Evolutionary conservation across 2,888 invertebrate species (phyloP).

Genomic region (Aphodius granarius): DNA sequence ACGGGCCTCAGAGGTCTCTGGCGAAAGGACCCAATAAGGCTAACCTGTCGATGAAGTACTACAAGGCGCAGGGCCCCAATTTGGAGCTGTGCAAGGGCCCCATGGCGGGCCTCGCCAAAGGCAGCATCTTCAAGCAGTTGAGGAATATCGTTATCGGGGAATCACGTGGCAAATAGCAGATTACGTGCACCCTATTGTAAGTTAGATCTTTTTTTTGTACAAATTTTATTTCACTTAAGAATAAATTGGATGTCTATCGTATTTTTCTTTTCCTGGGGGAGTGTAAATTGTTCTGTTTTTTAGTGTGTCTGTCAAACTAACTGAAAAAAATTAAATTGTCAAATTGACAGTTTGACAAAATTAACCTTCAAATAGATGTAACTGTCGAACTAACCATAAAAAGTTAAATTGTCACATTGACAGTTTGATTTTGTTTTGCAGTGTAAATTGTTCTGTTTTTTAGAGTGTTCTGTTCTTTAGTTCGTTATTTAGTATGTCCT

Average conservation of each 20-base stretch:
- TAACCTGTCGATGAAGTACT: constrained; percentile 45
- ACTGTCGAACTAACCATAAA: too few species aligned
- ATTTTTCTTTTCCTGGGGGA: too few species aligned
- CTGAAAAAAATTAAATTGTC: too few species aligned
- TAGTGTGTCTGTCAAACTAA: too few species aligned
- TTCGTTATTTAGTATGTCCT: too few species aligned
- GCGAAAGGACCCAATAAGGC: constrained; percentile 60
- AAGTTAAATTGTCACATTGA: too few species aligned
- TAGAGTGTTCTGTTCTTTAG: too few species aligned
- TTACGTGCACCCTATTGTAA: constrained; percentile 43
- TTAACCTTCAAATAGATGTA: too few species aligned
- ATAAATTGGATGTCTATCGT: background rate
- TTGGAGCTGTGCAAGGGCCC: constrained; percentile 71
- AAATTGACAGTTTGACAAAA: too few species aligned
- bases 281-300: too few species aligned
- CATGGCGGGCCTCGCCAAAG: constrained; percentile 71
- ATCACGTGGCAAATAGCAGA: constrained; percentile 56
- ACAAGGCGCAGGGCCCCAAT: constrained; percentile 68
- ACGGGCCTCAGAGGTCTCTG: constrained; percentile 53
- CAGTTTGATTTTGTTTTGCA: too few species aligned
- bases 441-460: too few species aligned
- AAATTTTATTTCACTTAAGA: constrained; percentile 1
- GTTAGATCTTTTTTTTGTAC: constrained; percentile 7
- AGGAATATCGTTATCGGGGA: constrained; percentile 55
- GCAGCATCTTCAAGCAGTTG: constrained; percentile 75